phyloP scores from a whole-genome alignment of 2,888 invertebrate species.

The Fissipunctia ypsillon region DNA sequence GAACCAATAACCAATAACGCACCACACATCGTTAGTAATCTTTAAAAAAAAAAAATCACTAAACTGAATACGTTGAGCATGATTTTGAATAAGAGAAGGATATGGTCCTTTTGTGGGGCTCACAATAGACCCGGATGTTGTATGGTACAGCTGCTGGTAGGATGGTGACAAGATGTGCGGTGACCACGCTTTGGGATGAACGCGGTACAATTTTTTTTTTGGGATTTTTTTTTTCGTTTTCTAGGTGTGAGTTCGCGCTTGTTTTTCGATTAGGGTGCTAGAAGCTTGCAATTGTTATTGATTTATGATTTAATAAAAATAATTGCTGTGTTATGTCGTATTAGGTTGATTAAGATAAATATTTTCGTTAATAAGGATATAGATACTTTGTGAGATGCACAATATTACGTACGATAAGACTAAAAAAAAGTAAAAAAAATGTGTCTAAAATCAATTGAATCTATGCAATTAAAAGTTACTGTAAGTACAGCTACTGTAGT shows the following conservation, averaged over 20 bases:
- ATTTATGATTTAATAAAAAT: too few relatives aligned
- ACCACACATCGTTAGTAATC: neutral
- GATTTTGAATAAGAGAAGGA: conserved; percentile 62
- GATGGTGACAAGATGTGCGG: conserved; percentile 67
- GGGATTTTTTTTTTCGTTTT: neutral
- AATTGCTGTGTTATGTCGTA: neutral
- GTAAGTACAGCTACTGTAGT: neutral
- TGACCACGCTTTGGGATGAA: conserved; percentile 49
- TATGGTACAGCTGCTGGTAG: conserved; percentile 69
- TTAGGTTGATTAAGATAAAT: neutral
- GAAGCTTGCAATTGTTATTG: too few relatives aligned
- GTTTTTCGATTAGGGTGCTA: neutral
- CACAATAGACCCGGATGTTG: conserved; percentile 70
- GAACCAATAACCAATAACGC: neutral
- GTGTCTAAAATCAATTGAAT: neutral
- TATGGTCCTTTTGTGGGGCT: conserved; percentile 59
- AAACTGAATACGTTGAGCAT: conserved; percentile 49
- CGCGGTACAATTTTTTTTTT: conserved; percentile 19
- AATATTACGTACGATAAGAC: neutral
- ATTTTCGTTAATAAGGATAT: neutral
- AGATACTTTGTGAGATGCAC: neutral
- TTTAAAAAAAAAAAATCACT: conserved; percentile 11
- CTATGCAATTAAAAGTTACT: neutral
- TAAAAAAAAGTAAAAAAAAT: neutral
- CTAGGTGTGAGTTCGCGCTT: neutral